Evolutionary conservation across 1,140 invertebrate species (phyloP).

Genomic region (Pollicipes pollicipes): DNA sequence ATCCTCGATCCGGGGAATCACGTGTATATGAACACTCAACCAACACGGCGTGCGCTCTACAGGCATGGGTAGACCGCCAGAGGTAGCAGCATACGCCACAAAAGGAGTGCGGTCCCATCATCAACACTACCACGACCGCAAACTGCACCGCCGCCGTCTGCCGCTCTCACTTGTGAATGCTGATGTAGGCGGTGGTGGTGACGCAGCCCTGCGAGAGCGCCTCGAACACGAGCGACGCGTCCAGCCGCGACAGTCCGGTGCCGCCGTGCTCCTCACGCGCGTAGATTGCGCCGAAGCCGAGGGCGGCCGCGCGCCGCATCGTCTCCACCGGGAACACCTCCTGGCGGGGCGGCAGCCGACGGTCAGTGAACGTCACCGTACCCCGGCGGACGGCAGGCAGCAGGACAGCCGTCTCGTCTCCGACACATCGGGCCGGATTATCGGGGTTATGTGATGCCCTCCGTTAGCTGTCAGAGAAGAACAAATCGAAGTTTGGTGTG

Average conservation of each 20-base stretch:
- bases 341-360: conserved; percentile 19
- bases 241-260: conserved; percentile 34
- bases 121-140: too few relatives aligned
- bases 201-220: conserved; percentile 40
- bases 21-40: too few relatives aligned
- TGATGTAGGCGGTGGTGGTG: conserved; percentile 42
- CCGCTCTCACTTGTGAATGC: conserved; percentile 37
- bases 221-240: conserved; percentile 44
- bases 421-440: background rate
- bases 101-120: too few relatives aligned
- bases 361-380: conserved; percentile 3
- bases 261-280: conserved; percentile 37
- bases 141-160: too few relatives aligned
- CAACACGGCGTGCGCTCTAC: too few relatives aligned
- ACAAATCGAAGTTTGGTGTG: too few relatives aligned
- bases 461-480: conserved; percentile 6
- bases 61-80: too few relatives aligned
- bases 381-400: background rate
- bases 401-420: background rate
- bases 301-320: conserved; percentile 29
- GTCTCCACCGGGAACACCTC: conserved; percentile 29
- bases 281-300: conserved; percentile 43
- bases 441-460: background rate
- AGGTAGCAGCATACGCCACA: too few relatives aligned
- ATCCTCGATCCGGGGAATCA: too few relatives aligned